phyloP scores from a whole-genome alignment of 2,797 vertebrate species.

The Labeo calbasu region DNA sequence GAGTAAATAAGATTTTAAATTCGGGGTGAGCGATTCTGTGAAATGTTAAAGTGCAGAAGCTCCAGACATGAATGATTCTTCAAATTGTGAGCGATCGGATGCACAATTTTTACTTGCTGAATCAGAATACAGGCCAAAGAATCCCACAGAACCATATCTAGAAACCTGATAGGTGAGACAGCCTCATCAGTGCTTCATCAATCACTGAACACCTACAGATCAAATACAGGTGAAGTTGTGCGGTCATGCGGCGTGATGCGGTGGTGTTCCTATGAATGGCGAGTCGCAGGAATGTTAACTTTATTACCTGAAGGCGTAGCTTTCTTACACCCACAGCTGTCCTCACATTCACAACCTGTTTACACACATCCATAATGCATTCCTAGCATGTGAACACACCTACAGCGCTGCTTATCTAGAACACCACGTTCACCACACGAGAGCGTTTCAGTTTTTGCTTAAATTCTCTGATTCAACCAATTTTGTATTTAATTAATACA shows the following conservation, averaged over 20 bases:
- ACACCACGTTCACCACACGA: background rate
- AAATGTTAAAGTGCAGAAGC: background rate
- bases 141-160: background rate
- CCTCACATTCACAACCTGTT: conserved; percentile 34
- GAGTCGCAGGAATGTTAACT: conserved; percentile 9
- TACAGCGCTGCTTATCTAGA: conserved; percentile 2
- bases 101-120: background rate
- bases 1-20: background rate
- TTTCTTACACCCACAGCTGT: background rate
- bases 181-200: background rate
- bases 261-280: conserved; percentile 27
- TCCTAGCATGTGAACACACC: conserved; percentile 53
- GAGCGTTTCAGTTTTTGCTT: fast-evolving
- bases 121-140: background rate
- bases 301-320: conserved; percentile 25
- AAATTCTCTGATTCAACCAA: background rate
- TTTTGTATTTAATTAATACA: fast-evolving
- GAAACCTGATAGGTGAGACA: background rate
- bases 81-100: background rate
- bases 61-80: background rate
- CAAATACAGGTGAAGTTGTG: background rate
- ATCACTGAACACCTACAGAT: background rate
- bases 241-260: background rate
- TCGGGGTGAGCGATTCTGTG: background rate
- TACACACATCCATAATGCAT: conserved; percentile 50